Evolutionary conservation across 2,797 vertebrate species (phyloP).

Genomic region (Centropyge bicolor): DNA sequence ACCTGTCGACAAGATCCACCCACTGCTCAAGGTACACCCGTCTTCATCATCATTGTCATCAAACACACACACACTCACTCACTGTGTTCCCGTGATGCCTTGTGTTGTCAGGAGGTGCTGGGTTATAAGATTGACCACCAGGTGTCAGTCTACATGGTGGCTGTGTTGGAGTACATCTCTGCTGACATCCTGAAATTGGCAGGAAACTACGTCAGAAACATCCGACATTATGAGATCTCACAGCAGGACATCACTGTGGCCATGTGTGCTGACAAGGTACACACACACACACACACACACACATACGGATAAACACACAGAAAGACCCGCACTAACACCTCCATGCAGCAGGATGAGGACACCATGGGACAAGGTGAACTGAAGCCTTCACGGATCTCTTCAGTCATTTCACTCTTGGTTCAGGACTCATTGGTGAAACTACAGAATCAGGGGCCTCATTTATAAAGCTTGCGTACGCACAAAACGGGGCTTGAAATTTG

Average conservation of each 20-base stretch:
- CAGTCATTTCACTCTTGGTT: no score
- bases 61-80: neutral
- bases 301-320: no score
- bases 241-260: slow-evolving; percentile 98
- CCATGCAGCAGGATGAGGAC: no score
- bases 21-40: slow-evolving; percentile 90
- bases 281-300: neutral
- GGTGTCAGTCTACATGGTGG: slow-evolving; percentile 97
- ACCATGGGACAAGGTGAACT: no score
- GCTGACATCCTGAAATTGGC: slow-evolving; percentile 97
- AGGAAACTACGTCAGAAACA: slow-evolving; percentile 97
- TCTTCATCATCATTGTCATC: no score
- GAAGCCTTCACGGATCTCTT: no score
- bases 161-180: slow-evolving; percentile 98
- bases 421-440: no score
- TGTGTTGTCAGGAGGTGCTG: slow-evolving; percentile 90
- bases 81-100: slow-evolving; percentile 15
- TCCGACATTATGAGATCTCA: slow-evolving; percentile 96
- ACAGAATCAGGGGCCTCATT: no score
- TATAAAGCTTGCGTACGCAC: no score
- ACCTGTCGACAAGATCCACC: slow-evolving; percentile 98
- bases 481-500: no score
- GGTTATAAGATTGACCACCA: slow-evolving; percentile 98
- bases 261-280: slow-evolving; percentile 98
- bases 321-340: neutral